phyloP scores from a whole-genome alignment of 1,140 invertebrate species.

The Phortica variegata region DNA sequence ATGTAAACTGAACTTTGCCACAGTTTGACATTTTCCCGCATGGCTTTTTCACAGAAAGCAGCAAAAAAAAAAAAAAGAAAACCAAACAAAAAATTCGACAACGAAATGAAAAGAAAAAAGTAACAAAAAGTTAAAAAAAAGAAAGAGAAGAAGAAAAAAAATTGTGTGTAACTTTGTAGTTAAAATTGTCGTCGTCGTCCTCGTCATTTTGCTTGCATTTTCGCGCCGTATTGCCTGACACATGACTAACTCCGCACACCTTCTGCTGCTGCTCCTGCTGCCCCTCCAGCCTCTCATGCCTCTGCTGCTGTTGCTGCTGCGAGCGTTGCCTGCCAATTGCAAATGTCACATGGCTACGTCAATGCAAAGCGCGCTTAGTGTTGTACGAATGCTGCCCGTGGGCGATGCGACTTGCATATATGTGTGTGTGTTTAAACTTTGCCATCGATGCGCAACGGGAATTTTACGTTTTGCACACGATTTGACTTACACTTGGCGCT shows the following conservation, averaged over 20 bases:
- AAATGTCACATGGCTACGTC: constrained; percentile 43
- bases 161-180: constrained; percentile 27
- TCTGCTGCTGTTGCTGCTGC: too few relatives aligned
- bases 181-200: not conserved
- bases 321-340: constrained; percentile 48
- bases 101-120: constrained; percentile 1
- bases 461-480: constrained; percentile 4
- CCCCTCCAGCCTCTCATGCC: constrained; percentile 28
- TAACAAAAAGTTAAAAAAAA: not conserved
- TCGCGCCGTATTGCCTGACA: too few relatives aligned
- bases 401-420: constrained; percentile 41
- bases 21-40: constrained; percentile 28
- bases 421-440: constrained; percentile 14
- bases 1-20: constrained; percentile 39
- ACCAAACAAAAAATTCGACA: not conserved
- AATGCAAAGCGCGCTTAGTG: not conserved
- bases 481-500: constrained; percentile 25
- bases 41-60: constrained; percentile 37
- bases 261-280: constrained; percentile 8
- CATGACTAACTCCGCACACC: not conserved
- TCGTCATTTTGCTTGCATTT: constrained; percentile 5
- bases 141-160: constrained; percentile 13
- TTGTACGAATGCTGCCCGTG: not conserved
- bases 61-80: constrained; percentile 31
- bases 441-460: too few relatives aligned